A percentile compares a stretch with the other conserved stretches of the same genome.
These are phyloP conservation scores for Barnardius zonarius DNA, from an alignment of 2,113 vertebrate species.

Conservation along the genomic window DNA sequence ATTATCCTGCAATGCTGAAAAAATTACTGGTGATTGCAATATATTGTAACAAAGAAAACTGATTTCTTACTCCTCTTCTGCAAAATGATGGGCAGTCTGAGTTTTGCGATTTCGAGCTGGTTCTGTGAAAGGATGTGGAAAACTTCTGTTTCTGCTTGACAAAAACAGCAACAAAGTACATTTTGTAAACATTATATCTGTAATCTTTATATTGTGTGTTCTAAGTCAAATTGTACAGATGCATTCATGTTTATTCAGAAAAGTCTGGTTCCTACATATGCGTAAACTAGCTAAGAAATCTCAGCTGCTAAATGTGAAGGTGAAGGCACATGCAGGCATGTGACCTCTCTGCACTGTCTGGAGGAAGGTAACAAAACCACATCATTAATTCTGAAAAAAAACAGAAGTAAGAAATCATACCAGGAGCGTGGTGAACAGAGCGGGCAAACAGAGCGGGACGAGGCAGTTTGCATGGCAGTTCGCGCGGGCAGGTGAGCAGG, in stretches of 20 bases:
- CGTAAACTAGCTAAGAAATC: neutral
- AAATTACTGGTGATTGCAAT: neutral
- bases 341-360: neutral
- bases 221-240: neutral
- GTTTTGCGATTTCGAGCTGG: neutral
- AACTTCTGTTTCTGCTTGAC: neutral
- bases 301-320: neutral
- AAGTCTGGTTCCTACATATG: neutral
- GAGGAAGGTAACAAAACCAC: neutral
- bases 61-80: neutral
- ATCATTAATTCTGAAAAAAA: neutral
- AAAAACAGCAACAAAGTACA: neutral
- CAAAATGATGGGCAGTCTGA: neutral
- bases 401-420: neutral
- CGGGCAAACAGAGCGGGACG: no score
- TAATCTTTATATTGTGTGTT: neutral
- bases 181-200: neutral
- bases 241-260: neutral
- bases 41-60: neutral
- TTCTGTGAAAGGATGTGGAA: neutral
- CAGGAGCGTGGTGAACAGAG: no score
- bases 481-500: no score
- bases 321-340: neutral
- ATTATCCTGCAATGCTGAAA: fast-evolving
- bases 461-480: no score